A percentile compares a stretch with the other conserved stretches of the same genome.
phyloP scores from a whole-genome alignment of 2,113 vertebrate species.

The Empidonax alnorum region DNA sequence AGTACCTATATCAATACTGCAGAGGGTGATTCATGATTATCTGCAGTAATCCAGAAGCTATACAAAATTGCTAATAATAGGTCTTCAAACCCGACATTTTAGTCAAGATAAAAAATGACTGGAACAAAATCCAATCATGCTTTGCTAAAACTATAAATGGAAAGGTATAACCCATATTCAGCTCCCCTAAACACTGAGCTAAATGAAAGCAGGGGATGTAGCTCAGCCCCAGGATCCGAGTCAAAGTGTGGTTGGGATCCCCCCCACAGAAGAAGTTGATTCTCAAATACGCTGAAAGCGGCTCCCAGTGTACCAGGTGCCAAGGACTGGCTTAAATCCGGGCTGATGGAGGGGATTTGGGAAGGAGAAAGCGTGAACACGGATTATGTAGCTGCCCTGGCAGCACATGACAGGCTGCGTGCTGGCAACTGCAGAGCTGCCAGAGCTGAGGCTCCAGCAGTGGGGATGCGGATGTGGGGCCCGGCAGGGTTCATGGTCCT shows the following conservation, averaged over 20 bases:
- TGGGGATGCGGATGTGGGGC: not conserved
- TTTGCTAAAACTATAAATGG: slow-evolving; percentile 60
- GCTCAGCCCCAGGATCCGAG: not conserved
- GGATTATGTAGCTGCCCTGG: not conserved
- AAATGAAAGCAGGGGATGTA: slow-evolving; percentile 14
- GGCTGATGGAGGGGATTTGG: not conserved
- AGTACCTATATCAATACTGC: slow-evolving; percentile 67
- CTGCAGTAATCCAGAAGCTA: slow-evolving; percentile 64
- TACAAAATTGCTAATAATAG: slow-evolving; percentile 68
- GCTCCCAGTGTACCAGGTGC: not conserved
- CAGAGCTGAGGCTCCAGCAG: not conserved
- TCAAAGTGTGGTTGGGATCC: not conserved
- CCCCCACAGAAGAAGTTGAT: not conserved
- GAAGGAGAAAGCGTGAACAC: not conserved
- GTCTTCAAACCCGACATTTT: slow-evolving; percentile 56
- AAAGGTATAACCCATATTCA: slow-evolving; percentile 57
- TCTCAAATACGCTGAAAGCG: not conserved
- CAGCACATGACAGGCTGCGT: not conserved
- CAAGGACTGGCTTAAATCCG: not conserved
- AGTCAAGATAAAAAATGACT: slow-evolving; percentile 55
- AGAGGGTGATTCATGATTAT: slow-evolving; percentile 70
- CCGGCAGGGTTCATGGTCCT: not conserved
- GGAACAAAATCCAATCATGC: slow-evolving; percentile 46
- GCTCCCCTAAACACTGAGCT: slow-evolving; percentile 24
- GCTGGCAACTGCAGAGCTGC: not conserved